A percentile compares a stretch with the other conserved stretches of the same genome.
Evolutionary conservation across 2,113 vertebrate species (phyloP).

Genomic region (Ranitomeya variabilis): DNA sequence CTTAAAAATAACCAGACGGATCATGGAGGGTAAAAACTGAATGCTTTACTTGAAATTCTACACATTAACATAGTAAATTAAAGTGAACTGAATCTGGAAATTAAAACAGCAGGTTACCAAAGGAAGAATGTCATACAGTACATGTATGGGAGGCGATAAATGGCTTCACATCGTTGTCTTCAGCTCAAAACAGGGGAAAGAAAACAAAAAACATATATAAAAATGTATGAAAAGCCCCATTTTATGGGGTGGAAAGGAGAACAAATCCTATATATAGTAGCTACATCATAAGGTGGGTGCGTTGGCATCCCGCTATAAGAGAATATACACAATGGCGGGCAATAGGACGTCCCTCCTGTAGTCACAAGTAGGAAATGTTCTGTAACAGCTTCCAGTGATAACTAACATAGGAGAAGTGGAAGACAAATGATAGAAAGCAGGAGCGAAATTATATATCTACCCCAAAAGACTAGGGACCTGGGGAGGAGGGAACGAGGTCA

Average conservation of each 20-base stretch:
- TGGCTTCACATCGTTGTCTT: background rate
- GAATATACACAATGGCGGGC: background rate
- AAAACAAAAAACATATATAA: background rate
- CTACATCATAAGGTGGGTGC: background rate
- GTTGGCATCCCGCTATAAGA: background rate
- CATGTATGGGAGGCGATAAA: background rate
- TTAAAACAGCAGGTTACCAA: conserved; percentile 40
- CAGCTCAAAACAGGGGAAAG: background rate
- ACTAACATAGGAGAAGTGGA: conserved; percentile 1
- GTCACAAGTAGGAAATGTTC: background rate
- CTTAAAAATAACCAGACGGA: conserved; percentile 1
- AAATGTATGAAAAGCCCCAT: conserved; percentile 1
- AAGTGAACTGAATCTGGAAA: conserved; percentile 35
- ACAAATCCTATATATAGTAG: background rate
- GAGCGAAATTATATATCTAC: background rate
- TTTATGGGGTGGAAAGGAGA: background rate
- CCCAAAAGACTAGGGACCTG: background rate
- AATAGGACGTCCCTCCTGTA: background rate
- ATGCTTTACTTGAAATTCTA: conserved; percentile 56
- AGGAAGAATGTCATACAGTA: background rate
- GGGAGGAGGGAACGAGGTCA: background rate
- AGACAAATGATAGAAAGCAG: conserved; percentile 18
- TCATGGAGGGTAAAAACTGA: conserved; percentile 42
- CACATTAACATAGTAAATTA: conserved; percentile 51
- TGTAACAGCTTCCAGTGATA: conserved; percentile 4